Base-by-base conservation (phyloP, 2,113 vertebrate genomes). In the Microcebus tavaratra region DNA sequence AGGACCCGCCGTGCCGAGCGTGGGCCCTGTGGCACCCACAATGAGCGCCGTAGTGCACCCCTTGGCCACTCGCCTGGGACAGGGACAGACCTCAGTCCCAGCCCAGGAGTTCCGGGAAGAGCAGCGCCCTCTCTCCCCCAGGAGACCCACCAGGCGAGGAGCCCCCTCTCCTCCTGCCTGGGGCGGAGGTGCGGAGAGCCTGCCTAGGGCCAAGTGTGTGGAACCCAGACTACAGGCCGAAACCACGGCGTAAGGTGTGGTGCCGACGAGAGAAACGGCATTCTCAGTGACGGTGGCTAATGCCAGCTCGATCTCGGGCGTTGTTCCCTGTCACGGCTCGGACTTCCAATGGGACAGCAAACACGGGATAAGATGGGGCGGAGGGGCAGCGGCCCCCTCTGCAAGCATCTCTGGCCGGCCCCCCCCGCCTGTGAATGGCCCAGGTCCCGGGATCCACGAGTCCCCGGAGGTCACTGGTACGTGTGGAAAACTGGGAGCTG, bases 381-480 rank as follows among this genome's bases (percentile, higher is more conserved):
- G 17, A 5, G 29, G 12, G n/a, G 65, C 4, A 11, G 67, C 2
- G 5, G 39, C 48, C 50, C 8, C 12, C 2, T 13, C 18, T 6
- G 55, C 0, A 20, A 14, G 50, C 1, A 18, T 6, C 34, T 80
- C 42, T 0, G 3, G 80, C 23, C 1, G 27, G 34, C 10, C 12
- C 0, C 4, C 3, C 70, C 13, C 4, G 1, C 0, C 50, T 14
- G 6, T 2, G 2, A 14, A 8, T 1, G 10, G 67, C 61, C 42
- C 2, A 0, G 3, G 36, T 29, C 9, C 13, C 0, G 14, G 13
- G 2, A 2, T 23, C 4, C 0, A 0, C 2, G 8, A 0, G 5
- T 9, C 82, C 48, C 4, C 0, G 6, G n/a, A 39, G 87, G 63
- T 8, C 2, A 6, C 14, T 2, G 2, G 65, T 17, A 4, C 1